A percentile compares a stretch with the other conserved stretches of the same genome.
These are phyloP conservation scores for Dreissena rostriformis DNA, from an alignment of 1,140 invertebrate genomes.

Conservation along the genomic window DNA sequence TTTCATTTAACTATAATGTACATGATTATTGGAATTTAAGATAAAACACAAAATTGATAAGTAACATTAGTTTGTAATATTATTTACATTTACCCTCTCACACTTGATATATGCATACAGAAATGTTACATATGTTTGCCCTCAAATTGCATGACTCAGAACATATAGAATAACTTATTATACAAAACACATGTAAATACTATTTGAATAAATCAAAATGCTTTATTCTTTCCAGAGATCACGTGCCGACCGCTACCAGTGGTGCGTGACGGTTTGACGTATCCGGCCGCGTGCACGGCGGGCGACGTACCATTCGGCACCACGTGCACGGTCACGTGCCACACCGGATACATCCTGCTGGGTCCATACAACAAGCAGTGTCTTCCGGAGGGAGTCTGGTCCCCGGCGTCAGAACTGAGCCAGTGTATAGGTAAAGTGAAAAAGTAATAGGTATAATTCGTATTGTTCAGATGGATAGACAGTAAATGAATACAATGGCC, in stretches of 20 bases:
- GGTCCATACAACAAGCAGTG: conserved; percentile 80
- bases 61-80: too few species aligned
- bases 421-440: conserved; percentile 74
- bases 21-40: too few species aligned
- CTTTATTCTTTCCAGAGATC: conserved; percentile 67
- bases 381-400: conserved; percentile 81
- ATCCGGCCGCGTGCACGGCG: conserved; percentile 71
- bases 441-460: not conserved
- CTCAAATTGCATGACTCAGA: not conserved
- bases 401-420: conserved; percentile 68
- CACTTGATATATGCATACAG: too few species aligned
- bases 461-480: not conserved
- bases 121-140: not conserved
- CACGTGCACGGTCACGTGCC: conserved; percentile 79
- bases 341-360: conserved; percentile 79
- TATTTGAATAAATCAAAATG: too few species aligned
- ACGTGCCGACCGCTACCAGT: conserved; percentile 73
- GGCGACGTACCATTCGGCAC: conserved; percentile 76
- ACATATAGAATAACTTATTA: not conserved
- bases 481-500: not conserved
- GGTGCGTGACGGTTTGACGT: conserved; percentile 71
- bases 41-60: too few species aligned
- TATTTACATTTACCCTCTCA: too few species aligned
- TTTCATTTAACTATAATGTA: too few species aligned
- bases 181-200: not conserved